Conservation (phyloP, 1,140 invertebrate species). For the Drosophila paulistorum region DNA sequence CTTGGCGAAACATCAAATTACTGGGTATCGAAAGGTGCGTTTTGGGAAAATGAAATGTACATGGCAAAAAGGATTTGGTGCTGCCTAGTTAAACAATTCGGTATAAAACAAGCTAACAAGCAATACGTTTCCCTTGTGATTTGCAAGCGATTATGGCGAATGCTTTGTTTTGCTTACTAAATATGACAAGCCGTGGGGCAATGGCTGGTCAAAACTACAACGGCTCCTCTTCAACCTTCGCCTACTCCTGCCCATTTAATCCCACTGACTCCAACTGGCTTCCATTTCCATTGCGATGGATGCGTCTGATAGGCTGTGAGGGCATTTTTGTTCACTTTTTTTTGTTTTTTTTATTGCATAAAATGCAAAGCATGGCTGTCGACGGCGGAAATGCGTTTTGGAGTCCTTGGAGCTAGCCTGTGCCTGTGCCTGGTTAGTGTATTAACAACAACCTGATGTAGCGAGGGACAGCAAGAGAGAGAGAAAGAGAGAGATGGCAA, state of each 20-base stretch:
- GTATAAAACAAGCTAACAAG: constrained; percentile 46
- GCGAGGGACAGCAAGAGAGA: no score
- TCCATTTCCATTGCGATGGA: constrained; percentile 28
- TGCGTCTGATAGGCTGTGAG: constrained; percentile 55
- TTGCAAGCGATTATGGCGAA: constrained; percentile 69
- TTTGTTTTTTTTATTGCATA: constrained; percentile 68
- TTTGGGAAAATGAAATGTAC: constrained; percentile 1
- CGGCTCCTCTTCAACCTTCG: neutral
- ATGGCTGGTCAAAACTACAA: constrained; percentile 34
- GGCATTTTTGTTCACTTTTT: neutral
- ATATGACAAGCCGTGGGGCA: constrained; percentile 64
- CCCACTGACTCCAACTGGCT: neutral
- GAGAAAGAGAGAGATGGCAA: neutral
- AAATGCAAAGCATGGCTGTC: constrained; percentile 48
- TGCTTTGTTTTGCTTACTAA: constrained; percentile 76
- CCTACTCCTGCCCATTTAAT: neutral
- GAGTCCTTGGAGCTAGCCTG: constrained; percentile 57
- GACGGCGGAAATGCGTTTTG: constrained; percentile 73
- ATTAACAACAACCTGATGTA: constrained; percentile 35
- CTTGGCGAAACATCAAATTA: neutral
- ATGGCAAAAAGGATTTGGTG: neutral
- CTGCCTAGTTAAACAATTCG: constrained; percentile 45
- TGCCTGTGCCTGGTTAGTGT: constrained; percentile 3
- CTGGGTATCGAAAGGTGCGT: neutral
- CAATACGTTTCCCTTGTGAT: constrained; percentile 53